A percentile compares a stretch with the other conserved stretches of the same genome.
Conservation (phyloP, 2,888 invertebrate genomes). For the Clistopyga incitator region DNA sequence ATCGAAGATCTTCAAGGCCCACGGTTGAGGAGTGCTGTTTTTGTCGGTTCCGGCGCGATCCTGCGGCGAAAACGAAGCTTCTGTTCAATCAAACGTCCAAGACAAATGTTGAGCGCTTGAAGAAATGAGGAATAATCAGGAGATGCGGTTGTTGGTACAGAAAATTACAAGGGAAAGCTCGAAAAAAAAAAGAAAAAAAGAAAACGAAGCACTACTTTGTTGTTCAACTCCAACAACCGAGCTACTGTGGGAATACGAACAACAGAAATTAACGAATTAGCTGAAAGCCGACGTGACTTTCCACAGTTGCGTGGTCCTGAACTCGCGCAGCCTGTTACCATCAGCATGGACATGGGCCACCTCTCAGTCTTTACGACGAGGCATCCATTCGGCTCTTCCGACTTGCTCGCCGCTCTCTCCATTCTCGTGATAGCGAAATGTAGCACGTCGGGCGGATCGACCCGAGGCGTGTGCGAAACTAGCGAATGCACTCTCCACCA, state of each 20-base stretch:
- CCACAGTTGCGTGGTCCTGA: background rate
- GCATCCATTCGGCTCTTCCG: slow-evolving; percentile 34
- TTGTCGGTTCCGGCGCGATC: too few relatives aligned
- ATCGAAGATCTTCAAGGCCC: background rate
- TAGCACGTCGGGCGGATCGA: slow-evolving; percentile 36
- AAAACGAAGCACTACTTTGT: background rate
- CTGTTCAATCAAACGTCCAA: background rate
- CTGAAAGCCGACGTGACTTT: slow-evolving; percentile 3
- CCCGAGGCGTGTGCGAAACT: slow-evolving; percentile 42
- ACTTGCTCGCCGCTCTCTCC: background rate
- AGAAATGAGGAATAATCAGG: background rate
- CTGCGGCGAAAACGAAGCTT: background rate
- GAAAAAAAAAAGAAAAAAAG: background rate
- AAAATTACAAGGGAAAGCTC: background rate
- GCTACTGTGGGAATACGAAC: background rate
- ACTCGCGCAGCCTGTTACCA: slow-evolving; percentile 3
- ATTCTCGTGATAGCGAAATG: slow-evolving; percentile 13
- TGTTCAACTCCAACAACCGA: background rate
- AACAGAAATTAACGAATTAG: slow-evolving; percentile 5
- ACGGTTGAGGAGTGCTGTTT: background rate
- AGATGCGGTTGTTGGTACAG: background rate
- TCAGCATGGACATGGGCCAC: background rate
- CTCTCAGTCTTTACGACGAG: slow-evolving; percentile 55
- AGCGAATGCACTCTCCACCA: slow-evolving; percentile 47
- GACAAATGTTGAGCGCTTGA: background rate